Evolutionary conservation across 1,140 invertebrate species (phyloP).

Genomic region (Halyomorpha halys): DNA sequence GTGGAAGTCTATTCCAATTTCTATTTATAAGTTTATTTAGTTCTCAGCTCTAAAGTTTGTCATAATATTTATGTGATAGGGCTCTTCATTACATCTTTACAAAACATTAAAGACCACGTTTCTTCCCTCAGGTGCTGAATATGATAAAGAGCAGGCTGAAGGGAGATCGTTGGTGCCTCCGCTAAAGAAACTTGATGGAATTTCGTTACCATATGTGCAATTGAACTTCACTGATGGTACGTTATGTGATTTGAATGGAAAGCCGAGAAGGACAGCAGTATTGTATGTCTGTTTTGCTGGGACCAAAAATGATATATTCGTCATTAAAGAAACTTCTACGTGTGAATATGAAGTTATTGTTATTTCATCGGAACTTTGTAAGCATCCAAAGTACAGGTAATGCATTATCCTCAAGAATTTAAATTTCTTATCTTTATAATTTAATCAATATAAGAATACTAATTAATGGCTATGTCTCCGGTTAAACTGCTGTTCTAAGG

Average conservation of each 20-base stretch:
- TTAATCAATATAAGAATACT: too few relatives aligned
- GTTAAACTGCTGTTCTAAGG: too few relatives aligned
- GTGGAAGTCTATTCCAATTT: too few relatives aligned
- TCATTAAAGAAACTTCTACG: constrained; percentile 82
- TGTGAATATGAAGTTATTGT: constrained; percentile 91
- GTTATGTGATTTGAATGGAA: constrained; percentile 74
- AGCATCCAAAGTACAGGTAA: constrained; percentile 76
- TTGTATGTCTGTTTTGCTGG: constrained; percentile 75
- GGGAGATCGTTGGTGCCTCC: constrained; percentile 23
- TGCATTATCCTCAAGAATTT: too few relatives aligned
- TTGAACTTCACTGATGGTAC: constrained; percentile 69
- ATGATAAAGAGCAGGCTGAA: constrained; percentile 27
- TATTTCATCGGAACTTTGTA: constrained; percentile 71
- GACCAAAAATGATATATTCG: constrained; percentile 84
- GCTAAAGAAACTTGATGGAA: constrained; percentile 64
- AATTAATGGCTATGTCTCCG: too few relatives aligned
- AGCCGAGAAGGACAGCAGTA: constrained; percentile 67
- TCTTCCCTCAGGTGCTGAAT: constrained; percentile 27
- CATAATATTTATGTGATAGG: too few relatives aligned
- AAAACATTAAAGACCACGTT: too few relatives aligned
- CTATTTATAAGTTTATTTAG: too few relatives aligned
- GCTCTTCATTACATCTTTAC: too few relatives aligned
- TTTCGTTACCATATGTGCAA: constrained; percentile 73
- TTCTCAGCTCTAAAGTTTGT: too few relatives aligned
- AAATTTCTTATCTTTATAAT: too few relatives aligned